phyloP scores from a whole-genome alignment of 2,888 invertebrate genomes.

The Archaeoteleia sp. region DNA sequence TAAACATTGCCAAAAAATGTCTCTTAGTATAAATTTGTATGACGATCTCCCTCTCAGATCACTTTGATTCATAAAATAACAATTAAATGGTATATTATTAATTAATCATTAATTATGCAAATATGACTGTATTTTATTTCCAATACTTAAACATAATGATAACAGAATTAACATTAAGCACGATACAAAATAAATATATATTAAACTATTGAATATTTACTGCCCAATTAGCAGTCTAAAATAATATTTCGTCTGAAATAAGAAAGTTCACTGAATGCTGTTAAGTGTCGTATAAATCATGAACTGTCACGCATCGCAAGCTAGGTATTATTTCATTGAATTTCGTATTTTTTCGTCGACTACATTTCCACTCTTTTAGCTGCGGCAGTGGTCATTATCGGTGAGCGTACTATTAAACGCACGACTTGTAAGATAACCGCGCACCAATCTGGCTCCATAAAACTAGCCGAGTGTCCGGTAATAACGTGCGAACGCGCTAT shows the following conservation, averaged over 20 bases:
- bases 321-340: slow-evolving; percentile 33
- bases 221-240: no score
- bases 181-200: no score
- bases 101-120: no score
- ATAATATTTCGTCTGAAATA: not conserved
- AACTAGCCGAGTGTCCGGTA: slow-evolving; percentile 64
- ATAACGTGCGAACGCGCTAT: slow-evolving; percentile 72
- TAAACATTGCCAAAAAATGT: no score
- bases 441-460: slow-evolving; percentile 68
- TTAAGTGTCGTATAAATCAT: slow-evolving; percentile 23
- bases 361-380: slow-evolving; percentile 32
- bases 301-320: slow-evolving; percentile 11
- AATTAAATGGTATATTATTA: no score
- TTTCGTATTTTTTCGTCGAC: slow-evolving; percentile 18
- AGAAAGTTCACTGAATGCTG: slow-evolving; percentile 2
- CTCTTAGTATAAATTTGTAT: no score
- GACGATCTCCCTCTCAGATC: no score
- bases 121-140: no score
- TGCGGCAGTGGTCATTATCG: slow-evolving; percentile 61
- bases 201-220: no score
- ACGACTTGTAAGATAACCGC: slow-evolving; percentile 43
- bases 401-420: slow-evolving; percentile 63
- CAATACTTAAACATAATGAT: no score
- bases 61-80: no score
- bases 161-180: no score